phyloP scores from a whole-genome alignment of 2,888 invertebrate genomes.

The Epinotia nisella region DNA sequence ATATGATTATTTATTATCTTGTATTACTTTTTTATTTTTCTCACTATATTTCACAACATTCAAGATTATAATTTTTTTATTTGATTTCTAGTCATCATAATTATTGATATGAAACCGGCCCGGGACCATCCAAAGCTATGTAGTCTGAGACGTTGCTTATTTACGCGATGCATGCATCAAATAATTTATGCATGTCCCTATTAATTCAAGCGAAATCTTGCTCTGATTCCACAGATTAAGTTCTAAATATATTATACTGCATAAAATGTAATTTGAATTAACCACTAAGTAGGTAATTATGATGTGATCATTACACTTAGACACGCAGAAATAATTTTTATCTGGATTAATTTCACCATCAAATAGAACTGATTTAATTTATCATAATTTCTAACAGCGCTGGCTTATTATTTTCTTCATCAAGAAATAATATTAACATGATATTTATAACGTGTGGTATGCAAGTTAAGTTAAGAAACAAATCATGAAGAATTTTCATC shows the following conservation, averaged over 20 bases:
- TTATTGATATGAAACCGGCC: slow-evolving; percentile 8
- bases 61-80: too few relatives aligned
- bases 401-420: too few relatives aligned
- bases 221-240: slow-evolving; percentile 27
- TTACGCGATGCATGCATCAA: slow-evolving; percentile 36
- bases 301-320: not conserved
- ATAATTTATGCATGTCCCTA: slow-evolving; percentile 38
- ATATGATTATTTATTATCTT: too few relatives aligned
- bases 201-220: slow-evolving; percentile 33
- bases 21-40: too few relatives aligned
- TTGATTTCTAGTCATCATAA: too few relatives aligned
- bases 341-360: not conserved
- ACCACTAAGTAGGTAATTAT: too few relatives aligned
- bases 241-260: not conserved
- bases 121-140: not conserved
- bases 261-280: not conserved
- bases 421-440: too few relatives aligned
- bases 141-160: slow-evolving; percentile 32
- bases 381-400: not conserved
- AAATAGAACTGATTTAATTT: not conserved
- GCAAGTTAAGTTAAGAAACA: too few relatives aligned
- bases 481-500: too few relatives aligned
- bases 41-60: too few relatives aligned
- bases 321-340: not conserved
- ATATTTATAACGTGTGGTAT: too few relatives aligned